A percentile compares a stretch with the other conserved stretches of the same genome.
Conservation (phyloP, 2,113 vertebrate species). For the Ceyx margarethae region DNA sequence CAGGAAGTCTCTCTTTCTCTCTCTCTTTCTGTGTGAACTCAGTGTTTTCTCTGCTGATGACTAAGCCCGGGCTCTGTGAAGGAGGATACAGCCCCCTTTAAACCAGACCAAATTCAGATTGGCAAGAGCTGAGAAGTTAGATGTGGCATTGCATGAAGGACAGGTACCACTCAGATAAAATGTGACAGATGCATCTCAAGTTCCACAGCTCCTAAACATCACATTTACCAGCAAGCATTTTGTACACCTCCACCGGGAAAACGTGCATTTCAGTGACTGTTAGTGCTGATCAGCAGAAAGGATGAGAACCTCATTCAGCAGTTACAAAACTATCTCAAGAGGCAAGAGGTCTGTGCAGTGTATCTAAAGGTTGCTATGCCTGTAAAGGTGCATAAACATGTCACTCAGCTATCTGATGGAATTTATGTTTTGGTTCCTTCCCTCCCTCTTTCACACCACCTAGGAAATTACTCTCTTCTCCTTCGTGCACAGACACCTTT, state of each 20-base stretch:
- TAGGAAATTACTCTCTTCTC: not conserved
- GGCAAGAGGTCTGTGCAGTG: not conserved
- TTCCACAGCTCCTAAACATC: not conserved
- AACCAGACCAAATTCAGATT: not conserved
- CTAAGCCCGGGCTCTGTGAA: not conserved
- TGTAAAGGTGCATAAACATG: not conserved
- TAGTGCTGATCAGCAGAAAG: not conserved
- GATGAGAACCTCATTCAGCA: not conserved
- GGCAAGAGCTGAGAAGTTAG: not conserved
- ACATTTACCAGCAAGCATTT: not conserved
- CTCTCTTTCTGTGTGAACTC: not conserved
- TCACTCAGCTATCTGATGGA: not conserved
- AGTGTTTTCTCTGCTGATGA: not conserved
- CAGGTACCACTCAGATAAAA: not conserved
- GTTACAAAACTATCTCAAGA: not conserved
- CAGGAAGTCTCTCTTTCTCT: not conserved
- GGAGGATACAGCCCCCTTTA: not conserved
- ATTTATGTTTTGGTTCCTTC: not conserved
- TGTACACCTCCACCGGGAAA: not conserved
- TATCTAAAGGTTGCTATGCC: not conserved
- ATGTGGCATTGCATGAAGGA: fast-evolving
- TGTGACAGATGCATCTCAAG: not conserved
- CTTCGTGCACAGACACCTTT: not conserved
- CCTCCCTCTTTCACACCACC: not conserved
- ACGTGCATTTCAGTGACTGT: not conserved